Evolutionary conservation across 2,888 invertebrate species (phyloP).

Genomic region (Mactromeris polynyma): DNA sequence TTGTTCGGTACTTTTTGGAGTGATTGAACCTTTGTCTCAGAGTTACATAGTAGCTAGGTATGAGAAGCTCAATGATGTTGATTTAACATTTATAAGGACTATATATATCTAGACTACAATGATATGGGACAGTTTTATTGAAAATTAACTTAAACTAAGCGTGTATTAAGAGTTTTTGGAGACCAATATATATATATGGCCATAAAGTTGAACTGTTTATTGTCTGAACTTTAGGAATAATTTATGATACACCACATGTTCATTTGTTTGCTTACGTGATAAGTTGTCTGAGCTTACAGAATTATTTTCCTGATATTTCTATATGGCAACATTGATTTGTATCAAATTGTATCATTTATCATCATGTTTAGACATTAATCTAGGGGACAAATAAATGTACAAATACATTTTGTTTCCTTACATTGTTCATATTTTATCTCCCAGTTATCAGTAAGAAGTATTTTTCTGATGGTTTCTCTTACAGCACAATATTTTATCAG

Average conservation of each 20-base stretch:
- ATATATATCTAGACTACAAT: neutral
- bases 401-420: neutral
- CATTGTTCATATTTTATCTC: neutral
- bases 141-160: constrained; percentile 37
- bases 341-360: neutral
- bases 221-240: constrained; percentile 25
- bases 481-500: too few relatives aligned
- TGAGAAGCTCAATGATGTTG: neutral
- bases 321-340: neutral
- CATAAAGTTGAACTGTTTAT: constrained; percentile 38
- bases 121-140: constrained; percentile 37
- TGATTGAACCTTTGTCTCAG: neutral
- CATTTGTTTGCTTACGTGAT: constrained; percentile 2
- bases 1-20: neutral
- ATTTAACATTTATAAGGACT: neutral
- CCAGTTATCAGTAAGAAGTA: neutral
- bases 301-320: constrained; percentile 6
- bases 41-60: neutral
- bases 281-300: neutral
- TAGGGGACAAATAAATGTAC: constrained; percentile 4
- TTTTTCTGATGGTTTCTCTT: neutral
- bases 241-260: constrained; percentile 45
- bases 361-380: neutral
- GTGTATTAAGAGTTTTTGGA: constrained; percentile 8
- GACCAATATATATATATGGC: constrained; percentile 33